Conservation (phyloP, 2,888 invertebrate species). For the Thecocarcelia acutangulata region DNA sequence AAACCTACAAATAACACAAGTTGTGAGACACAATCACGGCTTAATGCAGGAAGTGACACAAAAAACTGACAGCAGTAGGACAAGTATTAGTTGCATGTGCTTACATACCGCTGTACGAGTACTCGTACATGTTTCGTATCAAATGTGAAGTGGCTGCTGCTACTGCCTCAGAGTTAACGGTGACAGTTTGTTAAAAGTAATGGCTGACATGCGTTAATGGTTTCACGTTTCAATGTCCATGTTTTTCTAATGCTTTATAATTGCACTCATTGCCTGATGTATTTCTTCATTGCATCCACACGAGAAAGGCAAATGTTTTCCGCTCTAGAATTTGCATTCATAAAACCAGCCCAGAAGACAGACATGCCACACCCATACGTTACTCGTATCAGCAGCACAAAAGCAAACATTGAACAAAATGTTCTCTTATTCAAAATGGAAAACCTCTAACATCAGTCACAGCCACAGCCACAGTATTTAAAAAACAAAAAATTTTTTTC, state of each 20-base stretch:
- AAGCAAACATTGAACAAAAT: neutral
- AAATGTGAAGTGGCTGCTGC: constrained; percentile 21
- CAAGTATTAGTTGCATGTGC: constrained; percentile 12
- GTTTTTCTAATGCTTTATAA: constrained; percentile 45
- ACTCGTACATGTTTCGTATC: constrained; percentile 2
- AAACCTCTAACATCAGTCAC: constrained; percentile 36
- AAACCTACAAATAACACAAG: constrained; percentile 33
- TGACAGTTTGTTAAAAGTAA: constrained; percentile 28
- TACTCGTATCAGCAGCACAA: constrained; percentile 10
- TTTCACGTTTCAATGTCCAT: constrained; percentile 60
- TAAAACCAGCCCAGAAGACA: constrained; percentile 50
- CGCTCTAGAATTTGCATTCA: constrained; percentile 52
- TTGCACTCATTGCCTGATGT: constrained; percentile 11
- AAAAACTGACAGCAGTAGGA: constrained; percentile 61
- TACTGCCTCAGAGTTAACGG: constrained; percentile 6
- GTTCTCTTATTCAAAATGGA: constrained; percentile 7
- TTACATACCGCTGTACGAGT: constrained; percentile 17
- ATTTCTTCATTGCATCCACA: neutral
- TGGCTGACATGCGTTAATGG: constrained; percentile 59
- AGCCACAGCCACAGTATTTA: constrained; percentile 10
- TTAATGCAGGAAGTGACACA: constrained; percentile 65
- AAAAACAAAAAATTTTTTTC: constrained; percentile 14
- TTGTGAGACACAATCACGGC: constrained; percentile 62
- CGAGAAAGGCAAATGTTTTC: neutral
- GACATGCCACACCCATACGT: constrained; percentile 63